Conservation (phyloP, 2,888 invertebrate genomes). For the Phymatocera aterrima region DNA sequence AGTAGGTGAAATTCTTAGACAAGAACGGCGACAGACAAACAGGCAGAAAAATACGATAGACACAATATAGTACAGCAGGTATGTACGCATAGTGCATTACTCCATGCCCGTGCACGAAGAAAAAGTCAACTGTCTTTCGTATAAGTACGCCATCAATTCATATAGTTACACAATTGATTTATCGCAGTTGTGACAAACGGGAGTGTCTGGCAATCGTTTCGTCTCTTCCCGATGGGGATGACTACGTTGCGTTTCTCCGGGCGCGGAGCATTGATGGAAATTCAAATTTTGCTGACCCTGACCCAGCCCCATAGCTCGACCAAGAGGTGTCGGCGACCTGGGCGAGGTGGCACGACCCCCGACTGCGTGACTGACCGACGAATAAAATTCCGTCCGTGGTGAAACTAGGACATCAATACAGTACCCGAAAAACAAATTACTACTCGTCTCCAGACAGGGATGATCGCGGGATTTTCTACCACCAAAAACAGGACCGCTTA, state of each 20-base stretch:
- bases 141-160: constrained; percentile 2
- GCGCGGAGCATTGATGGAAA: constrained; percentile 41
- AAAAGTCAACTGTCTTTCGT: constrained; percentile 16
- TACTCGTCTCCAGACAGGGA: neutral
- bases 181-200: constrained; percentile 90
- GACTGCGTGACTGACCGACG: constrained; percentile 87
- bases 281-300: constrained; percentile 67
- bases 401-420: constrained; percentile 63
- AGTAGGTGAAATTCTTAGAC: constrained; percentile 36
- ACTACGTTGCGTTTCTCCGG: constrained; percentile 23
- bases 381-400: constrained; percentile 80
- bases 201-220: constrained; percentile 77
- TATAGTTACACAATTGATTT: constrained; percentile 91
- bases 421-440: constrained; percentile 33
- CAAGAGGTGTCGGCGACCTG: constrained; percentile 77
- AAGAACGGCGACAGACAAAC: constrained; percentile 48
- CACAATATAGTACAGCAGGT: no score
- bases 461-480: constrained; percentile 7
- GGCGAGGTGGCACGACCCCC: constrained; percentile 80
- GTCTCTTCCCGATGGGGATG: constrained; percentile 22
- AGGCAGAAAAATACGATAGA: constrained; percentile 33
- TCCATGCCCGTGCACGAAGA: constrained; percentile 49
- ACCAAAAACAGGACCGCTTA: neutral
- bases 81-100: constrained; percentile 47
- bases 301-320: constrained; percentile 68